A percentile compares a stretch with the other conserved stretches of the same genome.
phyloP scores from a whole-genome alignment of 2,888 invertebrate genomes.

The Lithodes maja region DNA sequence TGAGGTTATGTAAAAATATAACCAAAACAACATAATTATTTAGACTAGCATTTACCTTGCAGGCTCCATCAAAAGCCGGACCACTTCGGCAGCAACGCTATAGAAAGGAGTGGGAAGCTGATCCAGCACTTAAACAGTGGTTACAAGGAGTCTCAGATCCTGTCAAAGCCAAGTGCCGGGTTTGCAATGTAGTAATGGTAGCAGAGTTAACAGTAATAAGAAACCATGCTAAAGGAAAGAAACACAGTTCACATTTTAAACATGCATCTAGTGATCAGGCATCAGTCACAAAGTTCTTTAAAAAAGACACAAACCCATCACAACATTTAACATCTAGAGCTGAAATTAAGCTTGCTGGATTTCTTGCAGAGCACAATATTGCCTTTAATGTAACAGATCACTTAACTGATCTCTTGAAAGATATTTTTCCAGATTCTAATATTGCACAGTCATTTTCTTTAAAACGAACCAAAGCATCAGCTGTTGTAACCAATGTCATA shows the following conservation, averaged over 20 bases:
- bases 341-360: slow-evolving; percentile 35
- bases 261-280: slow-evolving; percentile 6
- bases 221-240: slow-evolving; percentile 44
- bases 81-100: too few relatives aligned
- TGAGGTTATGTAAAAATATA: too few relatives aligned
- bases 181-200: slow-evolving; percentile 36
- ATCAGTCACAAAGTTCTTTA: slow-evolving; percentile 20
- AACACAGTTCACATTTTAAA: slow-evolving; percentile 27
- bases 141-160: slow-evolving; percentile 36
- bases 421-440: slow-evolving; percentile 17
- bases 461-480: slow-evolving; percentile 31
- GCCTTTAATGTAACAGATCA: slow-evolving; percentile 34
- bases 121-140: slow-evolving; percentile 23
- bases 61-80: too few relatives aligned
- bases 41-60: too few relatives aligned
- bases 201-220: slow-evolving; percentile 38
- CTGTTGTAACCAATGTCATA: slow-evolving; percentile 38
- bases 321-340: slow-evolving; percentile 20
- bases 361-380: slow-evolving; percentile 36
- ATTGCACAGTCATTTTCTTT: slow-evolving; percentile 37
- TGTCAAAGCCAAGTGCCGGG: slow-evolving; percentile 21
- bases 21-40: too few relatives aligned
- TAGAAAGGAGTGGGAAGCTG: not conserved
- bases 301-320: slow-evolving; percentile 24
- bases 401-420: slow-evolving; percentile 31